Base-by-base conservation (phyloP, 2,113 vertebrate species). In the Canis aureus region DNA sequence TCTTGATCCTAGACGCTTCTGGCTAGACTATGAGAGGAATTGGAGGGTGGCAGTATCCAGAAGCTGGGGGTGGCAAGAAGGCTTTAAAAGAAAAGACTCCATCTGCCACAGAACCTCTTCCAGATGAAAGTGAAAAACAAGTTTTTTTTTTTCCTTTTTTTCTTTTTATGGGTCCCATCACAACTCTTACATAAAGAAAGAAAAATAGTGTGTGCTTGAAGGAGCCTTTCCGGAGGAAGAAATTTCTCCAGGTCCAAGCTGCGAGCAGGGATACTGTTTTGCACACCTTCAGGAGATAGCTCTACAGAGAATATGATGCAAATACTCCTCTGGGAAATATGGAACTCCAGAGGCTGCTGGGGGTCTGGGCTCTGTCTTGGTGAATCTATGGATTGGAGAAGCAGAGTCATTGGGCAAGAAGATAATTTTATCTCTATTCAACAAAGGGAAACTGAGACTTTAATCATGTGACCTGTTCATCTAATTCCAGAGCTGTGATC, bases 1-100 rank as follows among this genome's bases (percentile, higher is more conserved):
- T 98, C 98, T 98, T 0, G 97, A 98, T 98, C 95, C 80, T 9
- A 88, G 76, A 3, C 89, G 90, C 95, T 98, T 96, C 98, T 98
- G 97, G 98, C 98, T 98, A 66, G 71, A 76, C 57, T 89, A 66
- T 74, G 83, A 96, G 87, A 97, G 89, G n/a, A 96, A 84, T 2
- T 71, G 59, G 60, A 94, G 87, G 88, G 83, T 81, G 66, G 89
- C 74, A 96, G 81, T 35, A 96, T 96, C 96, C 96, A 94, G 66
- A 92, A 95, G 94, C 92, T 85, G 94, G 49, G 79, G 91, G 95
- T 89, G 97, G 94, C 64, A 78, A 95, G 51, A 91, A 92, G 43
- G 57, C 35, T 82, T 55, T 25, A 60, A 22, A 60, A 53, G 16
- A 55, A 85, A 95, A 96, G 25, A 82, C 11, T 91, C 96, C 97